Evolutionary conservation across 2,113 vertebrate genomes (phyloP).

Genomic region (Saiga tatarica): DNA sequence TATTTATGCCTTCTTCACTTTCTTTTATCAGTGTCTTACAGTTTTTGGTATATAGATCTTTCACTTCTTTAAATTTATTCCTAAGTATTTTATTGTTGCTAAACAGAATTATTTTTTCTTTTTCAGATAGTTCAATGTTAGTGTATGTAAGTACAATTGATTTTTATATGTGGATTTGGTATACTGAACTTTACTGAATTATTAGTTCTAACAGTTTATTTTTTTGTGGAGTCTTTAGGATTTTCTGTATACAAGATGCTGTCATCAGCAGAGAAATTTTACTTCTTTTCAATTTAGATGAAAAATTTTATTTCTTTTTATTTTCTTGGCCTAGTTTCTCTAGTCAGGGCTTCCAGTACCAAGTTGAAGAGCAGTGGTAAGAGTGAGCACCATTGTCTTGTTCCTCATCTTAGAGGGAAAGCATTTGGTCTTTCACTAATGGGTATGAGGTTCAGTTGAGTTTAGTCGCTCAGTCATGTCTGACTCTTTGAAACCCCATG

Average conservation of each 20-base stretch:
- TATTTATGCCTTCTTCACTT: neutral
- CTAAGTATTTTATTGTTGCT: neutral
- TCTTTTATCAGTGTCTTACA: neutral
- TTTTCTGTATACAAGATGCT: neutral
- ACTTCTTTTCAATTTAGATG: neutral
- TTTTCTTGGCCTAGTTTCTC: neutral
- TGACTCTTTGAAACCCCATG: neutral
- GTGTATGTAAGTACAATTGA: neutral
- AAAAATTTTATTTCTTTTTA: neutral
- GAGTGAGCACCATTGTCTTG: neutral
- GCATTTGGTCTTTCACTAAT: neutral
- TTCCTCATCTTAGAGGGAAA: neutral
- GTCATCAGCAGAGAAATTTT: neutral
- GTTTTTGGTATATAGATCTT: neutral
- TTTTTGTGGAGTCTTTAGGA: neutral
- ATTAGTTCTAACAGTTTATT: neutral
- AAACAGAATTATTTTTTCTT: neutral
- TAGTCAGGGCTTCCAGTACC: neutral
- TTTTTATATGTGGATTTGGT: neutral
- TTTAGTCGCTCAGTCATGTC: neutral
- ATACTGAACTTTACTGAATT: neutral
- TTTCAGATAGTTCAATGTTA: neutral
- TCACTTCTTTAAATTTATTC: neutral
- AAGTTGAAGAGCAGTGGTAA: neutral
- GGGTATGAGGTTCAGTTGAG: neutral